phyloP scores from a whole-genome alignment of 2,113 vertebrate species.

The Acanthisitta chloris region DNA sequence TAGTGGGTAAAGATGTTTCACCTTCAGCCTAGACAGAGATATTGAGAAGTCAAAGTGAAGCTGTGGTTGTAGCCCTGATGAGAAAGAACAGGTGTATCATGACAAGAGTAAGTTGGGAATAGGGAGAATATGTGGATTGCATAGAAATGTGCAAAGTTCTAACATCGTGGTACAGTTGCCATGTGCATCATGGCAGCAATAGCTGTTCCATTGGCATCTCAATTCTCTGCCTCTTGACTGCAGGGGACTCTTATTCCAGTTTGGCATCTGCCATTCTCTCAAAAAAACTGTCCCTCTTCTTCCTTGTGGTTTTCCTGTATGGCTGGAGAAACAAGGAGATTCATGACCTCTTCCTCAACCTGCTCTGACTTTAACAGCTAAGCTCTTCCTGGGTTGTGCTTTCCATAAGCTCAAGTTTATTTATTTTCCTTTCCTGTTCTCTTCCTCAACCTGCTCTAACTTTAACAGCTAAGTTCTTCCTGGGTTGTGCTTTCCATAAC shows the following conservation, averaged over 20 bases:
- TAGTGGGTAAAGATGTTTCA: constrained; percentile 35
- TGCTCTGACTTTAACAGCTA: neutral
- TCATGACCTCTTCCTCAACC: neutral
- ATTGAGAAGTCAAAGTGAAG: neutral
- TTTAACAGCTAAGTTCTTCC: neutral
- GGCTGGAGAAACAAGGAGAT: neutral
- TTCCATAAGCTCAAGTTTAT: neutral
- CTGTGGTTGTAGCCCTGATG: neutral
- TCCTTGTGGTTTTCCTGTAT: neutral
- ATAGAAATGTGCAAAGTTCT: neutral
- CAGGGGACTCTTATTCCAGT: fast-evolving
- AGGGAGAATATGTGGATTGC: neutral
- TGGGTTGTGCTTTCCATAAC: neutral
- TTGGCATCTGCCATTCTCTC: neutral
- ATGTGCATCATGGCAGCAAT: fast-evolving
- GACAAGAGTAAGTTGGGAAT: fast-evolving
- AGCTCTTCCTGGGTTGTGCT: neutral
- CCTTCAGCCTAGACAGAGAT: neutral
- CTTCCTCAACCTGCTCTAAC: neutral
- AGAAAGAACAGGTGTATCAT: neutral
- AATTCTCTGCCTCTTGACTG: neutral
- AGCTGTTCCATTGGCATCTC: neutral
- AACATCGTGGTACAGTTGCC: neutral
- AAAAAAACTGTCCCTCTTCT: neutral
- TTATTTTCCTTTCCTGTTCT: neutral